Evolutionary conservation across 2,113 vertebrate genomes (phyloP), one percentile per base, ranked within the genome.

Genomic region (Cacatua alba): DNA sequence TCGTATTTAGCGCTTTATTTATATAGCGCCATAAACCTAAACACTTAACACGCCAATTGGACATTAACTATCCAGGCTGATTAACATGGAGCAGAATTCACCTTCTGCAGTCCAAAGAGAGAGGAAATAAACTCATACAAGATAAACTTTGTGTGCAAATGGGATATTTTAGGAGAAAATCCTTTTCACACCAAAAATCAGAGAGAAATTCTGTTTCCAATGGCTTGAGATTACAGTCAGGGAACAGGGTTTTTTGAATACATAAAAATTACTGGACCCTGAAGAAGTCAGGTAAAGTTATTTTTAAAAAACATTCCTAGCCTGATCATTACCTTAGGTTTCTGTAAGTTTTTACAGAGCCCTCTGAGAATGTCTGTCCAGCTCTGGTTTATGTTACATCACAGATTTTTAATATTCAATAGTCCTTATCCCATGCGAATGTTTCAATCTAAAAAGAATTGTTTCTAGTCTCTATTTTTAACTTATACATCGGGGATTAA

Each of bases 341-440:
- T 84, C 92, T 91, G 13, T 79, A 94, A 86, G 86, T 71, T 96
- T 96, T 96, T 95, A 95, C 91, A 91, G 94, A 95, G 69, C 86
- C 82, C 49, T 95, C 65, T 69, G 69, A 88, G 80, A 92, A 93
- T 13, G 83, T 86, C 90, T 92, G 51, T 69, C 62, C 52, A 92
- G 90, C 71, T 96, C 96, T 97, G 95, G 24, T 96, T 97, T 93
- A 88, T 94, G 95, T 97, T 96, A 96, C 92, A 93, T 94, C 86
- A 96, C 95, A 96, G 95, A 95, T 94, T 96, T 97, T 96, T 96
- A 97, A 96, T 96, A 95, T 96, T 93, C 95, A 84, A 95, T 88
- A 95, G 95, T 94, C 80, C 92, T 88, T 94, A 93, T 88, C 95
- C 90, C 7, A 1, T 82, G 88, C 88, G 95, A 96, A 90, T 89